These are phyloP conservation scores for Cuculus canorus DNA, from an alignment of 2,797 vertebrate species.

Conservation along the genomic window DNA sequence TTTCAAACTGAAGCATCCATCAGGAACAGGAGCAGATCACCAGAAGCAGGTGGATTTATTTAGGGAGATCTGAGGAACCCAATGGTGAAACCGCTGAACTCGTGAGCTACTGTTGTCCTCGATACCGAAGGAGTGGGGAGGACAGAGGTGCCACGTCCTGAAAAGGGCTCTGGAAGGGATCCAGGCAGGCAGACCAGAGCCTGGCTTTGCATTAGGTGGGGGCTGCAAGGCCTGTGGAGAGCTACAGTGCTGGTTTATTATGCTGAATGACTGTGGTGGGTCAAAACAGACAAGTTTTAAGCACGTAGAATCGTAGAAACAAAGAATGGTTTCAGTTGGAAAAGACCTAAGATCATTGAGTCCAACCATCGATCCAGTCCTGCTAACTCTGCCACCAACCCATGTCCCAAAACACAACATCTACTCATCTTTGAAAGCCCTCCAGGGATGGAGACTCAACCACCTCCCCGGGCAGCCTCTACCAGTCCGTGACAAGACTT, in stretches of 20 bases:
- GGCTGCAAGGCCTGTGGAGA: neutral
- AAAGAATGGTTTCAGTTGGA: no score
- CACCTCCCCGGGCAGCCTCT: no score
- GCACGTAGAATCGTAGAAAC: neutral
- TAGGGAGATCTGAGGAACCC: neutral
- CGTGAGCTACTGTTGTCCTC: accelerated
- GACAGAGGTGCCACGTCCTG: neutral
- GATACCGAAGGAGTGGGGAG: neutral
- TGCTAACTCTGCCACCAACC: no score
- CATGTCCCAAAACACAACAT: no score
- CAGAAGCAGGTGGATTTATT: neutral
- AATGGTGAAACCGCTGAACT: accelerated
- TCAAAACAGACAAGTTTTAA: neutral
- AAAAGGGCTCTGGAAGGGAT: neutral
- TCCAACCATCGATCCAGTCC: no score
- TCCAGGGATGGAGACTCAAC: no score
- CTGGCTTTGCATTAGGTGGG: neutral
- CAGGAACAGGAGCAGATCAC: neutral
- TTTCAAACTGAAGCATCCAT: conserved; percentile 19
- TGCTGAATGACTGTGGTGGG: neutral
- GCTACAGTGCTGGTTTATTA: neutral
- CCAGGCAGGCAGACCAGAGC: neutral
- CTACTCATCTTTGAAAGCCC: no score
- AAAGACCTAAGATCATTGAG: no score
- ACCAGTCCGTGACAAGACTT: no score